Evolutionary conservation across 2,888 invertebrate species (phyloP).

Genomic region (Leuctra nigra): DNA sequence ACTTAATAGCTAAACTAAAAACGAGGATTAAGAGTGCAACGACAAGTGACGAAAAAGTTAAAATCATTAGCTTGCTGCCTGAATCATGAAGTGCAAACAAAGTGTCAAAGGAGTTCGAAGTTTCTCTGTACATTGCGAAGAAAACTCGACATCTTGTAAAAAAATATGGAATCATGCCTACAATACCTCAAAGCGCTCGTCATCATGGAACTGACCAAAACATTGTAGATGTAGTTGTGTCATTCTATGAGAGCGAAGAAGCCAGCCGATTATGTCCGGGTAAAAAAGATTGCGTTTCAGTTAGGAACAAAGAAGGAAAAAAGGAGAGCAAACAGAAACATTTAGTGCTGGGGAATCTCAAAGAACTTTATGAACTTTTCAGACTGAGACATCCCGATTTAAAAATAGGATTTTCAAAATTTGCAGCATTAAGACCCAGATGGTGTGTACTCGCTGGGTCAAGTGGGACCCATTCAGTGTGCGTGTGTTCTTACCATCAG

Average conservation of each 20-base stretch:
- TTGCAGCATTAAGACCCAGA: conserved; percentile 19
- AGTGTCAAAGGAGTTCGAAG: neutral
- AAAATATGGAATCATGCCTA: conserved; percentile 1
- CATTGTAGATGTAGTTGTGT: conserved; percentile 9
- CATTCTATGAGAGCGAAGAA: conserved; percentile 25
- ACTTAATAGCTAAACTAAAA: no score
- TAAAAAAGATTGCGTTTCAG: conserved; percentile 24
- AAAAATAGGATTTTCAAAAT: conserved; percentile 23
- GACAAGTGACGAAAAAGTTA: no score
- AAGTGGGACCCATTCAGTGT: conserved; percentile 23
- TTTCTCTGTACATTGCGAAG: neutral
- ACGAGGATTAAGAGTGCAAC: no score
- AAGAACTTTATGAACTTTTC: conserved; percentile 18
- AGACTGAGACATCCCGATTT: conserved; percentile 10
- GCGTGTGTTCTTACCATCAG: conserved; percentile 23
- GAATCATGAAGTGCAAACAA: no score
- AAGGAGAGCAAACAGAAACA: conserved; percentile 19
- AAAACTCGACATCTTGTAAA: neutral
- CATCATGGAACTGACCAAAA: neutral
- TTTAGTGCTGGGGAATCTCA: conserved; percentile 20
- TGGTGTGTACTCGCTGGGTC: conserved; percentile 22
- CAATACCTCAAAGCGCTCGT: conserved; percentile 3
- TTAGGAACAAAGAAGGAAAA: conserved; percentile 12
- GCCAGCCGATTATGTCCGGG: conserved; percentile 23
- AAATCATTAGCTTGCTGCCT: no score